Conservation (phyloP, 2,113 vertebrate species). For the Ornithorhynchus anatinus region DNA sequence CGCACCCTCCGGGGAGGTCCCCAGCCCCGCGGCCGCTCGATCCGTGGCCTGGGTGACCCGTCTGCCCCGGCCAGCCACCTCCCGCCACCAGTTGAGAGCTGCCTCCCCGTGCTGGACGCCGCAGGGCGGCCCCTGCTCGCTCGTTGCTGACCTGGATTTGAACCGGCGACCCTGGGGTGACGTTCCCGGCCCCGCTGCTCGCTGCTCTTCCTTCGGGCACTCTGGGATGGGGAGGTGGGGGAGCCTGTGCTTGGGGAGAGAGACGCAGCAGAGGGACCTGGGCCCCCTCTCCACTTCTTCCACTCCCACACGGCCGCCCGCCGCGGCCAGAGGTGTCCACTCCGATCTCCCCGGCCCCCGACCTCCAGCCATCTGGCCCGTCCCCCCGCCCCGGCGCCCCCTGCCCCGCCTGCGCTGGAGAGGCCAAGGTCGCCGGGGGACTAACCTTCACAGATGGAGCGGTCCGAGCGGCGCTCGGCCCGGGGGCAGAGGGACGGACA, state of each 20-base stretch:
- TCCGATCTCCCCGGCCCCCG: constrained; percentile 44
- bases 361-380: neutral
- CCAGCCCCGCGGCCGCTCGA: neutral
- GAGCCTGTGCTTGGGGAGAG: neutral
- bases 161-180: constrained; percentile 53
- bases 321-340: too few relatives aligned
- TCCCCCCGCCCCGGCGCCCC: too few relatives aligned
- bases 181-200: neutral
- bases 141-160: constrained; percentile 49
- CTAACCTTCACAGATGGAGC: constrained; percentile 53
- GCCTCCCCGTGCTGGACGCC: constrained; percentile 20
- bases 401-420: constrained; percentile 33
- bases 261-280: constrained; percentile 33
- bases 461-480: neutral
- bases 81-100: constrained; percentile 12
- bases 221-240: neutral
- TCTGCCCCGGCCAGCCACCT: constrained; percentile 3
- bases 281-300: neutral
- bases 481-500: too few relatives aligned
- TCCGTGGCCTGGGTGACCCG: neutral
- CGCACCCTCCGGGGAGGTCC: accelerated
- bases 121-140: constrained; percentile 32
- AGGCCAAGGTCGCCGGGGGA: constrained; percentile 51
- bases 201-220: neutral
- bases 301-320: neutral